phyloP scores from a whole-genome alignment of 2,888 invertebrate species.

The Himalopsyche japonica region DNA sequence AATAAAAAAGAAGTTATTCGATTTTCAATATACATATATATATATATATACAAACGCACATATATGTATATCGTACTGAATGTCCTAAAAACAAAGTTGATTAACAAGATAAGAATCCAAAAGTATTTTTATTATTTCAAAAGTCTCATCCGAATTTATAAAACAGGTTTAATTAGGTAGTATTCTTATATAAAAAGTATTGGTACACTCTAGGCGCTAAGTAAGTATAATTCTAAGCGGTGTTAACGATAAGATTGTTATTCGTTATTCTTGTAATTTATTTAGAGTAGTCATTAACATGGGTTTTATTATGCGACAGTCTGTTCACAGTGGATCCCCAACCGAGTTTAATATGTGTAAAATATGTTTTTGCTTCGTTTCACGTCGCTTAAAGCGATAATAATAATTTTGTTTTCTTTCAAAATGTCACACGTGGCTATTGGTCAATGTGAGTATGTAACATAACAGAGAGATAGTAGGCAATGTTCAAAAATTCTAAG shows the following conservation, averaged over 20 bases:
- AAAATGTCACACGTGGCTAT: conserved; percentile 31
- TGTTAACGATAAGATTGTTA: conserved; percentile 24
- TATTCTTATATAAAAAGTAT: neutral
- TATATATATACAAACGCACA: too few relatives aligned
- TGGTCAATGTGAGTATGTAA: neutral
- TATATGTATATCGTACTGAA: neutral
- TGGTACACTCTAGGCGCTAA: conserved; percentile 14
- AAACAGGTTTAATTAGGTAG: neutral
- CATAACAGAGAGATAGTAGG: neutral
- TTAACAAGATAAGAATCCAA: neutral
- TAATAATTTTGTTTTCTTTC: conserved; percentile 32
- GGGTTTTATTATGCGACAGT: conserved; percentile 37
- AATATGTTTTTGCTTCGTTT: conserved; percentile 32
- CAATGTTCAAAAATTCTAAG: neutral
- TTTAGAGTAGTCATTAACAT: conserved; percentile 39
- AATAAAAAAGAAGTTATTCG: too few relatives aligned
- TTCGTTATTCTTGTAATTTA: conserved; percentile 22
- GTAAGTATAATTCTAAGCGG: neutral
- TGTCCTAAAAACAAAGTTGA: neutral
- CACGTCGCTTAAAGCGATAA: conserved; percentile 27
- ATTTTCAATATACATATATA: too few relatives aligned
- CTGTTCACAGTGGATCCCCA: conserved; percentile 30
- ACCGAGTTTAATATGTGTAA: conserved; percentile 39
- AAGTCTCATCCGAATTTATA: neutral
- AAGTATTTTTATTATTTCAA: neutral